A percentile compares a stretch with the other conserved stretches of the same genome.
These are phyloP conservation scores for Apodemus speciosus DNA, from an alignment of 2,113 vertebrate genomes.

Conservation along the genomic window DNA sequence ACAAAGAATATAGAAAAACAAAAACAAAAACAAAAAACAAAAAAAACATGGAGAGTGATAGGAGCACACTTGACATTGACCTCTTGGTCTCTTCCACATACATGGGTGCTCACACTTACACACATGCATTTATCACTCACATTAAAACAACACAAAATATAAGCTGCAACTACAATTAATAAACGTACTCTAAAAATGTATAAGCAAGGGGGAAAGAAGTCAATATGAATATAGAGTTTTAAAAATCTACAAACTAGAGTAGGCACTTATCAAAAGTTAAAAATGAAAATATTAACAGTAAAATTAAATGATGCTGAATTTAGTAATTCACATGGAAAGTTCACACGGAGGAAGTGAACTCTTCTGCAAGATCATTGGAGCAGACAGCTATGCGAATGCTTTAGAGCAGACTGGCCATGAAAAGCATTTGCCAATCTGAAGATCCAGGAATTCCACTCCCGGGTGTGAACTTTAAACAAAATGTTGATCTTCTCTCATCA, in stretches of 20 bases:
- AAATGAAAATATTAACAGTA: neutral
- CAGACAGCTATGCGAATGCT: neutral
- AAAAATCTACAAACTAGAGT: constrained; percentile 12
- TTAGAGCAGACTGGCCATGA: neutral
- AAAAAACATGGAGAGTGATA: neutral
- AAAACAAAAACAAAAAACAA: no score
- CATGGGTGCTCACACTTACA: neutral
- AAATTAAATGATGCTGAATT: neutral
- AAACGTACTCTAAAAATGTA: neutral
- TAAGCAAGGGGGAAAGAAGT: neutral
- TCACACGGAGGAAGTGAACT: neutral
- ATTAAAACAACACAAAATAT: neutral
- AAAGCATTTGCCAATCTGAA: neutral
- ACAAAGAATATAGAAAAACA: no score
- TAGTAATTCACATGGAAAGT: neutral
- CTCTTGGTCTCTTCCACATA: neutral
- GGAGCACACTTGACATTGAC: no score
- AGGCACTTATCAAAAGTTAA: constrained; percentile 25
- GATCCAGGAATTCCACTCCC: neutral
- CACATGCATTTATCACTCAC: neutral
- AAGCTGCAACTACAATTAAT: neutral
- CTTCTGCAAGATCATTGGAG: neutral
- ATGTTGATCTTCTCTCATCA: neutral
- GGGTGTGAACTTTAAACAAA: constrained; percentile 2
- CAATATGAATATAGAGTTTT: neutral